These are phyloP conservation scores for Chorisops tibialis DNA, from an alignment of 2,888 invertebrate species.

Conservation along the genomic window DNA sequence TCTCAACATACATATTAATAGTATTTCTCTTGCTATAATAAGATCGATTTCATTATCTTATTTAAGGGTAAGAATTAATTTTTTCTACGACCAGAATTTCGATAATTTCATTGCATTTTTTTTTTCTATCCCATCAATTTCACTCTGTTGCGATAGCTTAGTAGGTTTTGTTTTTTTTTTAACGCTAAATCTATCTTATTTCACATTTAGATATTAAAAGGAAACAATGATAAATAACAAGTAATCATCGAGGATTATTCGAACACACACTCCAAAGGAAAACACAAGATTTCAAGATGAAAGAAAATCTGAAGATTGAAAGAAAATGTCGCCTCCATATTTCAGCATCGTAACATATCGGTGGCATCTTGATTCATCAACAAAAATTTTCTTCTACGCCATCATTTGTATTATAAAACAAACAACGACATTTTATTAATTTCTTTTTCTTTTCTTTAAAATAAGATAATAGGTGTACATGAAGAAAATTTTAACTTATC, in stretches of 20 bases:
- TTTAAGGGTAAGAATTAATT: too few relatives aligned
- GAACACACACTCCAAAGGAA: constrained; percentile 11
- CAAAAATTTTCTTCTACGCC: not conserved
- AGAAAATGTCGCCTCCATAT: constrained; percentile 11
- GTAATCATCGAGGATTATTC: not conserved
- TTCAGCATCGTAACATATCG: constrained; percentile 21
- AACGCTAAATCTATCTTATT: too few relatives aligned
- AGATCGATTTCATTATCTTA: too few relatives aligned
- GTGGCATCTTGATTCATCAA: not conserved
- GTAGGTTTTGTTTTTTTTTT: too few relatives aligned
- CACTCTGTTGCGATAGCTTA: too few relatives aligned
- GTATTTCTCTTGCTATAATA: too few relatives aligned
- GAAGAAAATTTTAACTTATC: constrained; percentile 16
- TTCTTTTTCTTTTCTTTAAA: too few relatives aligned
- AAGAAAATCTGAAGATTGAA: not conserved
- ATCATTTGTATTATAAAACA: constrained; percentile 1
- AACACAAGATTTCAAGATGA: constrained; percentile 9
- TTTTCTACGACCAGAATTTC: too few relatives aligned
- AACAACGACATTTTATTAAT: not conserved
- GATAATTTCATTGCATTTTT: too few relatives aligned
- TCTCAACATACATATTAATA: too few relatives aligned
- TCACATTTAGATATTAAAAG: too few relatives aligned
- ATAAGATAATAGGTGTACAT: constrained; percentile 2
- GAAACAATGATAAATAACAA: constrained; percentile 3
- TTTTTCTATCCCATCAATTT: too few relatives aligned